Conservation (phyloP, 2,113 vertebrate species). For the Strix uralensis region DNA sequence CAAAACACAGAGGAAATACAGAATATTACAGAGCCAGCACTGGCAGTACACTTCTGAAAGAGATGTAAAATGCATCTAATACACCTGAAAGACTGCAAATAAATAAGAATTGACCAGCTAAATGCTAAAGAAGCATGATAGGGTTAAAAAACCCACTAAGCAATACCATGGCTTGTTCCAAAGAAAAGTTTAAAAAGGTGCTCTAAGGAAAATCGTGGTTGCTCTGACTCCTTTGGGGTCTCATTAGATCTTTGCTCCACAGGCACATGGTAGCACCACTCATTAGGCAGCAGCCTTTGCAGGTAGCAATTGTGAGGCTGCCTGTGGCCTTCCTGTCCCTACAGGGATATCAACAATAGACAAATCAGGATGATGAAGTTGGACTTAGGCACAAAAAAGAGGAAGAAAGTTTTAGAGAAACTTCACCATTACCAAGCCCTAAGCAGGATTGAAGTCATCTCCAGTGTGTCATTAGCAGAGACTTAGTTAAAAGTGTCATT, state of each 20-base stretch:
- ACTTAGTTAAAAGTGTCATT: not conserved
- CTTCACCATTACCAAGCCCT: not conserved
- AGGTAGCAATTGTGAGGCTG: not conserved
- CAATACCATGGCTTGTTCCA: not conserved
- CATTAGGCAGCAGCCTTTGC: not conserved
- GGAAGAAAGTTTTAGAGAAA: not conserved
- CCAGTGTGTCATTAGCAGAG: not conserved
- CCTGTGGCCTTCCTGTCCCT: constrained; percentile 30
- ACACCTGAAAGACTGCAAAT: not conserved
- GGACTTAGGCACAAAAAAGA: not conserved
- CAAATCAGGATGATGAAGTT: not conserved
- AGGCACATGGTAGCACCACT: not conserved
- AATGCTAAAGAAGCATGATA: not conserved
- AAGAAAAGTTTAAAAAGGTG: not conserved
- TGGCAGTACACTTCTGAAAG: not conserved
- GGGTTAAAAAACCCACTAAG: not conserved
- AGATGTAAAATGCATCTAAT: not conserved
- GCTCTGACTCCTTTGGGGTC: constrained; percentile 52
- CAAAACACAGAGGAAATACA: not conserved
- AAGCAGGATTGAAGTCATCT: not conserved
- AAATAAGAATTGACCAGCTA: not conserved
- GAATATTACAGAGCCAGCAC: not conserved
- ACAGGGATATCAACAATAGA: constrained; percentile 11
- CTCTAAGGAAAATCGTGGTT: not conserved
- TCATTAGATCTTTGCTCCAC: constrained; percentile 60